Base-by-base conservation (phyloP, 37 sponge, comb jelly and placozoan genomes). In the Sycon ciliatum region DNA sequence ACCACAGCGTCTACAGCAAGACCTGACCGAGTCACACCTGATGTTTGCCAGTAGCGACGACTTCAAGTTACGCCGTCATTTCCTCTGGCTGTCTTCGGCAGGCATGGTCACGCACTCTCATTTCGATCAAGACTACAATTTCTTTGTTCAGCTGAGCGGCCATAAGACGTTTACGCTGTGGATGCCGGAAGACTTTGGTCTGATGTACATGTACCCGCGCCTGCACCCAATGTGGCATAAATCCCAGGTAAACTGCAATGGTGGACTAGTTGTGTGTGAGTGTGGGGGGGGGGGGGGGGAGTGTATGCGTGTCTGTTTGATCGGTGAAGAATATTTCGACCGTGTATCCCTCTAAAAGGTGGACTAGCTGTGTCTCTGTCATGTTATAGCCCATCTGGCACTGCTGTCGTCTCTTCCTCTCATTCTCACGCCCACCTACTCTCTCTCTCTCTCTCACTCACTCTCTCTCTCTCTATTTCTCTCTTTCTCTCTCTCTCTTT, bases 201-300 rank as follows among this genome's bases (percentile, higher is more conserved):
- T 77, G 0, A 71, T 91, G 74, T 81, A 81, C 73, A 42, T 76
- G 64, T 91, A 78, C 39, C 92, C 92, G 2, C 72, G 92, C 20
- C 62, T 91, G 7, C 92, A 91, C 63, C 92, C 92, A 4, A 78
- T 91, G 80, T 91, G 92, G 92, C 92, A 91, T 70, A 91, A 91
- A 63, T 91, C 92, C 3, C 64, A 86, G 52, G 62, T 91, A 36
- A 83, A 87, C 72, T 81, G 74, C 37, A 65, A 38, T 32, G 71
- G 38, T n/a, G n/a, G n/a, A n/a, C n/a, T n/a, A n/a, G n/a, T n/a
- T n/a, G n/a, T n/a, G n/a, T n/a, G n/a, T n/a, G n/a, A n/a, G n/a
- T n/a, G n/a, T n/a, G n/a, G n/a, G n/a, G n/a, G n/a, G n/a, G n/a
- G n/a, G n/a, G n/a, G n/a, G n/a, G n/a, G n/a, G n/a, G n/a, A n/a